Percentiles rank a stretch among this genome's conserved stretches.
Conservation (phyloP, 2,888 invertebrate genomes). For the Cremastinae sp. region DNA sequence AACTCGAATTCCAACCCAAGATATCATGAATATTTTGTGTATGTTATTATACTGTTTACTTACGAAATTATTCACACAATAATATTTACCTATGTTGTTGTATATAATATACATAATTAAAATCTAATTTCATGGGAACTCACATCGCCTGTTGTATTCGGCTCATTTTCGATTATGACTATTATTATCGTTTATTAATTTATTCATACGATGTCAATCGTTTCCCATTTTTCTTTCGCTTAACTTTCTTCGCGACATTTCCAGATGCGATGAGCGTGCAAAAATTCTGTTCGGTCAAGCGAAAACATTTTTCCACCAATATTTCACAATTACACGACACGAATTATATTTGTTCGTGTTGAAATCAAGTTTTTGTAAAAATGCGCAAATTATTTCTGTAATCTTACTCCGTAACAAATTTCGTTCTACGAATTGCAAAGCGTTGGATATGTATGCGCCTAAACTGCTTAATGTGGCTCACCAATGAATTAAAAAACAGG, state of each 20-base stretch:
- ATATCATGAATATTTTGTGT: constrained; percentile 67
- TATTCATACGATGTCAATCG: constrained; percentile 30
- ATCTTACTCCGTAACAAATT: neutral
- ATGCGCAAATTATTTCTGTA: neutral
- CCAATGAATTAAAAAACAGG: too few species aligned
- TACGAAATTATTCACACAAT: constrained; percentile 66
- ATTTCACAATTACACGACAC: neutral
- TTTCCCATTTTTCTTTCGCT: constrained; percentile 39
- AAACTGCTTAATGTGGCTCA: constrained; percentile 10
- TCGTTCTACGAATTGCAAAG: constrained; percentile 11
- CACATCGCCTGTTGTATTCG: constrained; percentile 62
- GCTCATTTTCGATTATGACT: constrained; percentile 48
- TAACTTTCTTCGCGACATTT: constrained; percentile 15
- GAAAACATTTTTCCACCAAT: neutral
- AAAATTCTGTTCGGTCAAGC: neutral
- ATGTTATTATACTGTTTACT: constrained; percentile 66
- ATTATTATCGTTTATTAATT: constrained; percentile 3
- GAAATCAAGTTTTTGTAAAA: constrained; percentile 6
- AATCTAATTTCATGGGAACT: constrained; percentile 68
- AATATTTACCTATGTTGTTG: constrained; percentile 69
- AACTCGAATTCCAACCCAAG: constrained; percentile 64
- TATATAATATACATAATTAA: constrained; percentile 67
- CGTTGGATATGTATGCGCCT: constrained; percentile 36
- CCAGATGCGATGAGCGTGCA: constrained; percentile 3
- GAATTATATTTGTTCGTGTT: neutral